Evolutionary conservation across 2,797 vertebrate genomes (phyloP).

Genomic region (Catharus ustulatus): DNA sequence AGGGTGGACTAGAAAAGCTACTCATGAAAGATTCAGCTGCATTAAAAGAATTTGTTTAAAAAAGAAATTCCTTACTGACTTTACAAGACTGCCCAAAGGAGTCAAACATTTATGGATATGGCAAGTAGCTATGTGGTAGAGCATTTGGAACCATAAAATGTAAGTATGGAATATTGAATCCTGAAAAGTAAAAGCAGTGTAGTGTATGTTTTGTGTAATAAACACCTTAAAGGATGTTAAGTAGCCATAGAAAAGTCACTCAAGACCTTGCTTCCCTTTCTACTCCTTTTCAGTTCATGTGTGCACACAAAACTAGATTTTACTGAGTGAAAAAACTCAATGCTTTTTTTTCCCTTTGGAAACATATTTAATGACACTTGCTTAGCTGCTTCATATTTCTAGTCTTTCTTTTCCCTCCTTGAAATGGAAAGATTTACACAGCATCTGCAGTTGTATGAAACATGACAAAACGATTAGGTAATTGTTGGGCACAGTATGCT

Average conservation of each 20-base stretch:
- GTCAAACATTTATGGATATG: neutral
- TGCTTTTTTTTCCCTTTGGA: neutral
- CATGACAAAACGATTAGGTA: neutral
- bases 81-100: neutral
- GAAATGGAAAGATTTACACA: conserved; percentile 60
- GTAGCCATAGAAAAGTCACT: neutral
- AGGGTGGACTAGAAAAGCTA: neutral
- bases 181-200: neutral
- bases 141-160: neutral
- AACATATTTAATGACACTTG: neutral
- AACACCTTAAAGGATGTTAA: neutral
- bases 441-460: conserved; percentile 42
- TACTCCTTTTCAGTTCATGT: neutral
- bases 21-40: neutral
- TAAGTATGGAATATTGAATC: neutral
- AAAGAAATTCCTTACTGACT: neutral
- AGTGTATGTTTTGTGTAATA: neutral
- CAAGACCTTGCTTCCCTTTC: neutral
- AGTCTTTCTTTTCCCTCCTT: conserved; percentile 27
- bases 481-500: neutral
- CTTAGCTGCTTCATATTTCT: conserved; percentile 43
- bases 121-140: neutral
- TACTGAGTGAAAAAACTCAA: neutral
- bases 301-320: neutral
- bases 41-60: neutral